These are phyloP conservation scores for Leontopithecus rosalia DNA, from an alignment of 2,797 vertebrate species.

Conservation along the genomic window DNA sequence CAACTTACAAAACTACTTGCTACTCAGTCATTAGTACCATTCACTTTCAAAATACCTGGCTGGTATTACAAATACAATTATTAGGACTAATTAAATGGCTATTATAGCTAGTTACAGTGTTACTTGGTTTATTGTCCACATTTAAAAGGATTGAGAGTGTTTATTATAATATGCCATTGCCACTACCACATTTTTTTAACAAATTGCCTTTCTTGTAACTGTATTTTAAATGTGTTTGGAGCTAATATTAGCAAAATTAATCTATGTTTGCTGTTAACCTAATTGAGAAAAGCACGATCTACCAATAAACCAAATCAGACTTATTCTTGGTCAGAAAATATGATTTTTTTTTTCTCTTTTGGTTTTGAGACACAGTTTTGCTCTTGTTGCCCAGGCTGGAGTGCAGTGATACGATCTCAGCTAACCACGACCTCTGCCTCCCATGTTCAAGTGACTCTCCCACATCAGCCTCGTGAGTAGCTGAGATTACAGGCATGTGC, in stretches of 20 bases:
- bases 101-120: neutral
- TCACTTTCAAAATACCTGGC: neutral
- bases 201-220: neutral
- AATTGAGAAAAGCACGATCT: neutral
- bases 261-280: neutral
- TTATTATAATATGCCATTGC: neutral
- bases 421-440: too few relatives aligned
- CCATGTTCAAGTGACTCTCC: too few relatives aligned
- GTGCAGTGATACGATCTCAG: too few relatives aligned
- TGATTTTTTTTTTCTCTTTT: neutral
- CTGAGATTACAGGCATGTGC: too few relatives aligned
- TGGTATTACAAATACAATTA: neutral
- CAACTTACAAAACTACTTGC: neutral
- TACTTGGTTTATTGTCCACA: neutral
- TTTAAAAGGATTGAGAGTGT: neutral
- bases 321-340: neutral
- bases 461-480: too few relatives aligned
- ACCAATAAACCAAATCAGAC: neutral
- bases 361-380: too few relatives aligned
- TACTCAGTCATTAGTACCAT: neutral
- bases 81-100: neutral
- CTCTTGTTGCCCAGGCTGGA: too few relatives aligned
- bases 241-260: neutral
- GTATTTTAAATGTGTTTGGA: slow-evolving; percentile 5
- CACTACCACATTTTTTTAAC: neutral